A percentile compares a stretch with the other conserved stretches of the same genome.
phyloP scores from a whole-genome alignment of 2,888 invertebrate species.

The Acanthosepion lycidas region DNA sequence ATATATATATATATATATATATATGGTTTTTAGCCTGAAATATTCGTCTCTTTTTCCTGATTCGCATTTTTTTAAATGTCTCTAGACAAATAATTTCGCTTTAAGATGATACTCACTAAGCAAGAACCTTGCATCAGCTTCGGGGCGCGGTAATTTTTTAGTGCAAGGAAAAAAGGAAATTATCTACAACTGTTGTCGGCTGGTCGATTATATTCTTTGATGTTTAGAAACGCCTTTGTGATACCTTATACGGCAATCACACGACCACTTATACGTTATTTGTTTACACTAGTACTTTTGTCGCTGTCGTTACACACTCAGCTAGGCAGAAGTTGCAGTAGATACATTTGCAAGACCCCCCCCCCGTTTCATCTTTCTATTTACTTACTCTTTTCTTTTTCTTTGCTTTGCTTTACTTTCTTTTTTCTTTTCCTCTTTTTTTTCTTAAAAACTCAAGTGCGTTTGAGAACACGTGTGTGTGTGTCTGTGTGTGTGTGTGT shows the following conservation, averaged over 20 bases:
- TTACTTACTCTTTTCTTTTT: background rate
- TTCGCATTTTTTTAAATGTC: conserved; percentile 47
- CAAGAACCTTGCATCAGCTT: background rate
- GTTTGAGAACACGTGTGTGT: background rate
- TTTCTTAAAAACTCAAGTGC: background rate
- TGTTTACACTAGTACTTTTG: conserved; percentile 62
- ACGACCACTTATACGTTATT: conserved; percentile 57
- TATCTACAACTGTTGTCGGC: conserved; percentile 47
- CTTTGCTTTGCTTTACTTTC: background rate
- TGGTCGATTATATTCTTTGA: conserved; percentile 58
- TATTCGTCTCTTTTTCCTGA: conserved; percentile 45
- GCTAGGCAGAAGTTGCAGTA: background rate
- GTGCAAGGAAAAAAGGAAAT: background rate
- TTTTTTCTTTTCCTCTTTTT: background rate
- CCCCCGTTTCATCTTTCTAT: background rate
- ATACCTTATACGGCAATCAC: conserved; percentile 62
- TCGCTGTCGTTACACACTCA: no score
- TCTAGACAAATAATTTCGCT: conserved; percentile 50
- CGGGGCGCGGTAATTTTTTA: background rate
- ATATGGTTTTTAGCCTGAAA: no score
- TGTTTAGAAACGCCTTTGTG: conserved; percentile 63
- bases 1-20: no score
- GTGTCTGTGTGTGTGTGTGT: no score
- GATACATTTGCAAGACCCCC: background rate
- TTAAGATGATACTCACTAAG: background rate